phyloP scores from a whole-genome alignment of 2,113 vertebrate species.

The Antechinus flavipes region DNA sequence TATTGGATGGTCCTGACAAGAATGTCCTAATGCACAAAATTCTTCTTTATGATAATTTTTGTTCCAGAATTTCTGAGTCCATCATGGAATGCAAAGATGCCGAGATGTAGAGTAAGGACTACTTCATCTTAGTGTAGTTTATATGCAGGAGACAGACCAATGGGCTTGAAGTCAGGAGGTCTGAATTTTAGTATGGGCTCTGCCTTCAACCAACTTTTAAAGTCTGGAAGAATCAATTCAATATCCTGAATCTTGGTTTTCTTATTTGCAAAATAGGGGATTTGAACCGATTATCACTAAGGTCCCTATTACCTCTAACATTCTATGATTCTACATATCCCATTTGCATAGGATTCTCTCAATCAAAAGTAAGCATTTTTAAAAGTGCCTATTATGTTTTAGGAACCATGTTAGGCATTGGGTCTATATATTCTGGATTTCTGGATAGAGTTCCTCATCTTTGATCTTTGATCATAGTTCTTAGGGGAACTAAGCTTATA shows the following conservation, averaged over 20 bases:
- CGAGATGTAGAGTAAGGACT: neutral
- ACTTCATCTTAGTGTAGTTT: neutral
- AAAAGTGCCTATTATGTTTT: neutral
- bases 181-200: neutral
- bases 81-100: neutral
- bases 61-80: neutral
- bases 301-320: neutral
- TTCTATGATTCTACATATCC: neutral
- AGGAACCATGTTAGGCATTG: neutral
- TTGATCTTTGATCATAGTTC: neutral
- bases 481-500: neutral
- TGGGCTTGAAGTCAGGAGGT: neutral
- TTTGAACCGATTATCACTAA: neutral
- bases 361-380: neutral
- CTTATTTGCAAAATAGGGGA: neutral
- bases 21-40: neutral
- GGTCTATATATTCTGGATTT: neutral
- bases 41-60: neutral
- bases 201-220: neutral
- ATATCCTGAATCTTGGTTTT: neutral
- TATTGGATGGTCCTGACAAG: neutral
- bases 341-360: neutral
- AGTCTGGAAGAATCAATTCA: neutral
- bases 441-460: neutral
- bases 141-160: neutral